Percentiles rank a stretch among this genome's conserved stretches.
Evolutionary conservation across 2,113 vertebrate species (phyloP).

Genomic region (Leuciscus idus): DNA sequence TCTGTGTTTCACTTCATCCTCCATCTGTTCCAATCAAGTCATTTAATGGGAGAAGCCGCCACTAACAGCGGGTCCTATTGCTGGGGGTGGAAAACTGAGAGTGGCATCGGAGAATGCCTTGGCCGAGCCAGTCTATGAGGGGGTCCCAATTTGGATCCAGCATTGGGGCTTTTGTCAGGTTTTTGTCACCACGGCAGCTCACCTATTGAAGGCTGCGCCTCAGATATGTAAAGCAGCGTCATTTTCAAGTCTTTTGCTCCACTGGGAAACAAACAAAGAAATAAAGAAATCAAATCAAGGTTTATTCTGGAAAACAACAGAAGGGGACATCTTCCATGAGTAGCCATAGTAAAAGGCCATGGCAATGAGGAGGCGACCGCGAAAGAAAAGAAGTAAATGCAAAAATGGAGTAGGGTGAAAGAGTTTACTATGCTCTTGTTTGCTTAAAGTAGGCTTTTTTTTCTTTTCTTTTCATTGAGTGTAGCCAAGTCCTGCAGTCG

Average conservation of each 20-base stretch:
- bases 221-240: slow-evolving; percentile 71
- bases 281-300: slow-evolving; percentile 72
- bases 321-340: slow-evolving; percentile 44
- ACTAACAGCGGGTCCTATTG: slow-evolving; percentile 19
- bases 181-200: slow-evolving; percentile 61
- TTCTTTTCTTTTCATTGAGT: slow-evolving; percentile 58
- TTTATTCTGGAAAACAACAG: slow-evolving; percentile 3
- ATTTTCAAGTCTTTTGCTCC: slow-evolving; percentile 54
- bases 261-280: slow-evolving; percentile 66
- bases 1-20: slow-evolving; percentile 41
- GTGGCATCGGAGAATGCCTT: slow-evolving; percentile 49
- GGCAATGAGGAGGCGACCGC: slow-evolving; percentile 26
- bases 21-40: slow-evolving; percentile 56
- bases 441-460: slow-evolving; percentile 50
- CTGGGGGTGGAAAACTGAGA: slow-evolving; percentile 48
- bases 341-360: slow-evolving; percentile 38
- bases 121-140: slow-evolving; percentile 57
- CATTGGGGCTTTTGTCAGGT: slow-evolving; percentile 58
- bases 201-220: slow-evolving; percentile 64
- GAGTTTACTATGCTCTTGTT: slow-evolving; percentile 54
- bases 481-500: slow-evolving; percentile 61
- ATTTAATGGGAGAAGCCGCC: slow-evolving; percentile 10
- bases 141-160: slow-evolving; percentile 51
- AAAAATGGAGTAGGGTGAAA: slow-evolving; percentile 47
- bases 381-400: slow-evolving; percentile 30